Evolutionary conservation across 2,888 invertebrate species (phyloP), one percentile per base, ranked within the genome.

Genomic region (Autographa gamma): DNA sequence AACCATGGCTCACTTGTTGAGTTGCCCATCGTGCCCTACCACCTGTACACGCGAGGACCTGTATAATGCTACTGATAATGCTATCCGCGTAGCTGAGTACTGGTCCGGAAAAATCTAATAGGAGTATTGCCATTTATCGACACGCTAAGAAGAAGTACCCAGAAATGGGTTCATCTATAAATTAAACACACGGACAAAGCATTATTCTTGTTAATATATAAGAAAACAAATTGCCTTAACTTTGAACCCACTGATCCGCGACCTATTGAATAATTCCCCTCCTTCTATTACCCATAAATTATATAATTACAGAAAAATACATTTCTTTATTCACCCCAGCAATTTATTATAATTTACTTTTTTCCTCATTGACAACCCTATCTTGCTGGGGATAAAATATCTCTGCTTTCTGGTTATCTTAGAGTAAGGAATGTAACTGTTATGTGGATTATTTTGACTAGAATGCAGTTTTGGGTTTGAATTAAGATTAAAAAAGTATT

Each of bases 271-370:
- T 48, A n/a, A 48, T 48, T 48, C 48, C 48, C 48, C 48, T 48
- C 43, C 11, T 48, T n/a, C 8, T 48, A 48, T 48, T 79, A 63
- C 62, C 48, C 18, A 52, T 32, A 63, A 52, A 63, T n/a, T 74
- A 69, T 63, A 13, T 58, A 65, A 78, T 66, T 72, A 19, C 54
- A 56, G 54, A 56, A 56, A 56, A 25, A 25, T 56, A 62, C 62
- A 60, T 64, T 66, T 73, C 74, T 79, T 38, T 56, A 76, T 58
- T 63, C 19, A 66, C n/a, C 18, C 34, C 63, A 66, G 60, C 66
- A 80, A 83, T 81, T 71, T 81, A 81, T 77, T 77, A 71, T 67
- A 64, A 71, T 72, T 74, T 73, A 66, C 72, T 67, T 32, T 63
- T 69, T 74, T 52, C 65, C 48, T 60, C 19, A 19, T 71, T 59